Evolutionary conservation across 2,888 invertebrate genomes (phyloP).

Genomic region (Sesia bembeciformis): DNA sequence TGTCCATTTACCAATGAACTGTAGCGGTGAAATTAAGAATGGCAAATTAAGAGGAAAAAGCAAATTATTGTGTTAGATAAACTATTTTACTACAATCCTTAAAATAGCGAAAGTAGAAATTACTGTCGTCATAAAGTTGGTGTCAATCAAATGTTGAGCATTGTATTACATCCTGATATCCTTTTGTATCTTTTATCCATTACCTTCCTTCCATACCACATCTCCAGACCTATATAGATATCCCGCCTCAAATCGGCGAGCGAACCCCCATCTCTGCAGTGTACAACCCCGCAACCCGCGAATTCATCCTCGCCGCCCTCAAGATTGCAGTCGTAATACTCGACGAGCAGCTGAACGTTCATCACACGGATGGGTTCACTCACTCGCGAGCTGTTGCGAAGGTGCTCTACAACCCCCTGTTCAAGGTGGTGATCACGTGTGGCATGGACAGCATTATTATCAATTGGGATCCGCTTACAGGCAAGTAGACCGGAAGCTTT

Average conservation of each 20-base stretch:
- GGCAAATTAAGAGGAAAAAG: neutral
- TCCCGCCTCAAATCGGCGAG: constrained; percentile 77
- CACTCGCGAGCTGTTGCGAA: constrained; percentile 81
- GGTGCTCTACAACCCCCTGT: constrained; percentile 84
- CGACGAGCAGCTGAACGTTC: constrained; percentile 78
- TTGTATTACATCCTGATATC: no score
- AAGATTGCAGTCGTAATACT: constrained; percentile 78
- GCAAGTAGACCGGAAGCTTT: constrained; percentile 21
- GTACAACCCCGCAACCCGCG: constrained; percentile 79
- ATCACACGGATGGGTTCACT: constrained; percentile 82
- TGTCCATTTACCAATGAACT: neutral
- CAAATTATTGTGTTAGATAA: no score
- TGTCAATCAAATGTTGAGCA: no score
- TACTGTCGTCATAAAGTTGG: no score
- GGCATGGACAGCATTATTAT: constrained; percentile 87
- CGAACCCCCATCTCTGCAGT: constrained; percentile 74
- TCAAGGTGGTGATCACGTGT: constrained; percentile 82
- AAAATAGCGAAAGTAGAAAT: no score
- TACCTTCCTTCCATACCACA: no score
- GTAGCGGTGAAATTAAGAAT: neutral
- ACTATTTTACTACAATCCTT: no score
- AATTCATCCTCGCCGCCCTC: constrained; percentile 78
- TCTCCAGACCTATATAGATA: constrained; percentile 76
- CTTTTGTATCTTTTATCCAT: no score
- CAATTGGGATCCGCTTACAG: constrained; percentile 86